A percentile compares a stretch with the other conserved stretches of the same genome.
These are phyloP conservation scores for Orbicella faveolata DNA, from an alignment of 64 coral and sea anemone genomes.

Conservation along the genomic window DNA sequence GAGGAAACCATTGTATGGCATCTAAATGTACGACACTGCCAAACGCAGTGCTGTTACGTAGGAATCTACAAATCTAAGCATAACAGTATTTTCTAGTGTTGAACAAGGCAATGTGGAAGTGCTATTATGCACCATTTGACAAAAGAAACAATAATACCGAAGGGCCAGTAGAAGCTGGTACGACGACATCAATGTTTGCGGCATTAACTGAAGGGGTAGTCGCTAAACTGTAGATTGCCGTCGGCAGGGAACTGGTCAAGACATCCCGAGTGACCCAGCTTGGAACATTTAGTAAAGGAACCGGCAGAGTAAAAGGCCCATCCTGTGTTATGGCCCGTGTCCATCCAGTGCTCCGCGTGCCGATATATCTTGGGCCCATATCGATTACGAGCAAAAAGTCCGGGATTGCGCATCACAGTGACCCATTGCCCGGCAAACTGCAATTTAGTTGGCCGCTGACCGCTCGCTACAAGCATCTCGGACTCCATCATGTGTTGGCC, in stretches of 20 bases:
- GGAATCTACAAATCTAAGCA: too few species aligned
- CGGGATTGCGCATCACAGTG: conserved; percentile 90
- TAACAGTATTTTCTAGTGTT: too few species aligned
- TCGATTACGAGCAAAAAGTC: conserved; percentile 95
- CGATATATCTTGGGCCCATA: conserved; percentile 78
- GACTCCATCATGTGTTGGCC: conserved; percentile 98
- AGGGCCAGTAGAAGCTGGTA: too few species aligned
- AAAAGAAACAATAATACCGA: too few species aligned
- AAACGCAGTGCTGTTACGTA: too few species aligned
- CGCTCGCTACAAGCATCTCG: conserved; percentile 74
- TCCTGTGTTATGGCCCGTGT: conserved; percentile 61
- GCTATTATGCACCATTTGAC: too few species aligned
- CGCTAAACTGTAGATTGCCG: conserved; percentile 85
- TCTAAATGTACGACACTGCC: too few species aligned
- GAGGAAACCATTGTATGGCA: too few species aligned
- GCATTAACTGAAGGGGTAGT: background rate
- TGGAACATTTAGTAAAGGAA: conserved; percentile 58
- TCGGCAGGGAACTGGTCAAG: conserved; percentile 83
- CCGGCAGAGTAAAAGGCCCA: conserved; percentile 84
- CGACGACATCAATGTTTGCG: too few species aligned
- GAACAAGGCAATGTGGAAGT: too few species aligned
- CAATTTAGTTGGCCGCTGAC: conserved; percentile 88
- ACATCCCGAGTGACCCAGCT: conserved; percentile 84
- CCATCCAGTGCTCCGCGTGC: conserved; percentile 93
- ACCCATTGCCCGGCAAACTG: conserved; percentile 90